Conservation (phyloP, 1,140 invertebrate species). For the Ruditapes philippinarum region DNA sequence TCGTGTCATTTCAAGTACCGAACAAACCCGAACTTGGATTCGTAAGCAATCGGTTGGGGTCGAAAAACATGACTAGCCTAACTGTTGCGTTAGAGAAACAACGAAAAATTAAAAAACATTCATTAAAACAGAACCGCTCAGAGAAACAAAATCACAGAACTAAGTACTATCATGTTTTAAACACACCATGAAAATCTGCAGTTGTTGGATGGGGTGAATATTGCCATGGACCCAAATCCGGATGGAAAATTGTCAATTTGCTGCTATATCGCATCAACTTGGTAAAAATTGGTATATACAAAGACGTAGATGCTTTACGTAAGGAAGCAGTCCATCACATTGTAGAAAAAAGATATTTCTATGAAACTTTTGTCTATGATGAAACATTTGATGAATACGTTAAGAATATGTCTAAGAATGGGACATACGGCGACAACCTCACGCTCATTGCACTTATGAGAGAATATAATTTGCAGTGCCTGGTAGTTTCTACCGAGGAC, state of each 20-base stretch:
- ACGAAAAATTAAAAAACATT: not conserved
- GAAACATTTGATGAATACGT: constrained; percentile 19
- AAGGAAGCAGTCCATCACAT: constrained; percentile 11
- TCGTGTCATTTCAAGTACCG: constrained; percentile 1
- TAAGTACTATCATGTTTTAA: not conserved
- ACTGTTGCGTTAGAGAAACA: not conserved
- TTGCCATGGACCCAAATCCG: not conserved
- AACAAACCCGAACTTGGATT: not conserved
- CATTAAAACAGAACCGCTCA: not conserved
- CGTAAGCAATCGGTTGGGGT: constrained; percentile 2
- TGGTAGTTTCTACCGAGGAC: constrained; percentile 16
- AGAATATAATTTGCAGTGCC: constrained; percentile 44
- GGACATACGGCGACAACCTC: constrained; percentile 40
- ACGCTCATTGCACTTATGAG: constrained; percentile 10
- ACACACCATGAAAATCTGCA: constrained; percentile 21
- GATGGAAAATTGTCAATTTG: constrained; percentile 21
- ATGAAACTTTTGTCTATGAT: constrained; percentile 37
- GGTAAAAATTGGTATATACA: not conserved
- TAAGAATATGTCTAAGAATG: not conserved
- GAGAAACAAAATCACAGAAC: not conserved
- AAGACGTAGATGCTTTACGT: not conserved
- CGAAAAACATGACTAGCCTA: constrained; percentile 6
- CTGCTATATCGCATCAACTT: constrained; percentile 8
- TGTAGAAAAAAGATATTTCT: not conserved
- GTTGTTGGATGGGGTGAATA: not conserved